Evolutionary conservation across 1,140 invertebrate species (phyloP), one percentile per base, ranked within the genome.

Genomic region (Cephus cinctus): DNA sequence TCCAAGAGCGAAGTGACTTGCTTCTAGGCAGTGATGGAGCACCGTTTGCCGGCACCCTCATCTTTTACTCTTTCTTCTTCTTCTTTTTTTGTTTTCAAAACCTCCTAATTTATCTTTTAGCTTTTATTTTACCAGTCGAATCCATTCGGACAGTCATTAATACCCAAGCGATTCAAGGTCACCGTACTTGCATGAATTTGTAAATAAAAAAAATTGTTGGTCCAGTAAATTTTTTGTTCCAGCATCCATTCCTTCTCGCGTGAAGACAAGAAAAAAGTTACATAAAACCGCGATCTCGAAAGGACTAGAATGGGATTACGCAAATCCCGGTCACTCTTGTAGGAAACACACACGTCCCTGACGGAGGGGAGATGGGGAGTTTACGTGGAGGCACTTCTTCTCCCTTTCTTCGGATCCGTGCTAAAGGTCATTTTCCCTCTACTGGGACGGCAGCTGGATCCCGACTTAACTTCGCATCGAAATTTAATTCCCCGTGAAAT

Each of bases 401-500:
- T 48, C 20, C 30, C 25, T 40, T 15, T 45, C 18, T 43, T 15
- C n/a, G 41, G 45, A 53, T 54, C 44, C 49, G 50, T 49, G 59
- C 49, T 53, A 62, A 63, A 67, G 65, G 65, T 69, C 66, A 69
- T n/a, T n/a, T n/a, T n/a, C 58, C 56, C 43, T 52, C 62, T 59
- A 65, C 57, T 60, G 56, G n/a, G n/a, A 61, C 56, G 43, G 58
- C 63, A 67, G 67, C 66, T 69, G 67, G 57, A n/a, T n/a, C 60
- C 56, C 53, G 70, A 73, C 68, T 76, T 71, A 66, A 63, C 66
- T 69, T 65, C 56, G 50, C 61, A 69, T 75, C 64, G 62, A 40
- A 53, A 70, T 57, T 72, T 71, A 77, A 77, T 77, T 75, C 75
- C 63, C 75, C 75, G 64, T 75, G 69, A 77, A 77, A 77, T 72